Evolutionary conservation across 1,140 invertebrate species (phyloP), one percentile per base, ranked within the genome.

Genomic region (Trachymyrmex cornetzi): DNA sequence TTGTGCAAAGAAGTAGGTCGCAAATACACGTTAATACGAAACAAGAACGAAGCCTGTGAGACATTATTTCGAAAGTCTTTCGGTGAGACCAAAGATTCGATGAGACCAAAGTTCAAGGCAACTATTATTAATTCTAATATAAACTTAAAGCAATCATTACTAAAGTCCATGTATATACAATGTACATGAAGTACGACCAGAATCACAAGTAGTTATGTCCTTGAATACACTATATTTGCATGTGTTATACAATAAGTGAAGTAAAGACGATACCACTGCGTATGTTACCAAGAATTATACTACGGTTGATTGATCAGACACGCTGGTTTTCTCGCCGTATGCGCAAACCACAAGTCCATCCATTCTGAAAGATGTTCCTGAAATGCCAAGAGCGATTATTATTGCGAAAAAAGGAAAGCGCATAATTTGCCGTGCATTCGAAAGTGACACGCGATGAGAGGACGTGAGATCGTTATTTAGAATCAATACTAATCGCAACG

Each of bases 1-100:
- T n/a, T 59, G 53, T 44, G 66, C 38, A 55, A 61, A 22, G 50
- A 90, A 91, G 79, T 88, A 69, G 84, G 87, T 85, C 87, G 53
- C 34, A 57, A 82, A 30, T 48, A n/a, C 38, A 80, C 38, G 82
- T 22, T 61, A 55, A 85, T 88, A 59, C 44, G 44, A 69, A 61
- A 80, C 4, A 67, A 19, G 57, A 74, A 74, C 24, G 38, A 22
- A 61, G 69, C 67, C 11, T 24, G 38, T 22, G 55, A 61, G 14
- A 72, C 38, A 59, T 82, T 82, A 24, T 74, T 22, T 84, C 38
- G 55, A 84, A 74, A 74, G 44, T 48, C 22, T 57, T 50, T 57
- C 11, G 4, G 50, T 22, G 3, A 34, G 30, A 34, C 30, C 6
- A 67, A 19, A 24, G 30, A n/a, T 63, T 74, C 19, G 9, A 24